Conservation (phyloP, 2,888 invertebrate species). For the Iphiclides podalirius region DNA sequence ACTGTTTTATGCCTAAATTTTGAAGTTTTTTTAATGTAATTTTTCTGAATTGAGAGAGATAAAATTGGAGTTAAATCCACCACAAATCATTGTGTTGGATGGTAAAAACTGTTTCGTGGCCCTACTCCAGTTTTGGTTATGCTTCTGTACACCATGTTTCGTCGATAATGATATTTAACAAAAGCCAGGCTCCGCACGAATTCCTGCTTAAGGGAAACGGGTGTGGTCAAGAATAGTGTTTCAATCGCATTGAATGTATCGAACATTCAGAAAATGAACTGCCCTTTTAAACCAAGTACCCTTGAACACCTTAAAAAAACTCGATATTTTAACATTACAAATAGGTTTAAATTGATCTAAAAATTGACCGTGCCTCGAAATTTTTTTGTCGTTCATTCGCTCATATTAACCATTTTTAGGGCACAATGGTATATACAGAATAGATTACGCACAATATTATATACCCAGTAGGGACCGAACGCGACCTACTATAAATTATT, state of each 20-base stretch:
- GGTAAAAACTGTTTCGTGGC: too few relatives aligned
- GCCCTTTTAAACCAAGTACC: conserved; percentile 17
- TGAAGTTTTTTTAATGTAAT: too few relatives aligned
- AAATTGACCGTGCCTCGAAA: conserved; percentile 39
- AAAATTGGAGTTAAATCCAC: too few relatives aligned
- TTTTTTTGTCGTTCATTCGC: conserved; percentile 44
- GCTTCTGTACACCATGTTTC: too few relatives aligned
- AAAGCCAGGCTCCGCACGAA: too few relatives aligned
- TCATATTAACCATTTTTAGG: conserved; percentile 58
- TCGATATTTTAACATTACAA: conserved; percentile 39
- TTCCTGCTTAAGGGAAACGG: conserved; percentile 16
- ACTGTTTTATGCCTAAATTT: too few relatives aligned
- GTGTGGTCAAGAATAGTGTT: conserved; percentile 15
- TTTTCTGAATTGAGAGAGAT: too few relatives aligned
- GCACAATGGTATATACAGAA: conserved; percentile 51
- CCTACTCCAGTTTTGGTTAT: too few relatives aligned
- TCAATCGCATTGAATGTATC: conserved; percentile 1
- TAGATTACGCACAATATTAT: conserved; percentile 36
- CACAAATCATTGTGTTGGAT: too few relatives aligned
- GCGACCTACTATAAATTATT: conserved; percentile 54
- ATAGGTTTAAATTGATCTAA: conserved; percentile 41
- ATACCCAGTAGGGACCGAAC: conserved; percentile 38
- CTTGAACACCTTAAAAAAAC: conserved; percentile 38
- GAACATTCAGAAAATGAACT: conserved; percentile 15
- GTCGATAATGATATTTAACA: too few relatives aligned